Conservation (phyloP, 2,797 vertebrate species). For the Oceanodroma leucorhoa region DNA sequence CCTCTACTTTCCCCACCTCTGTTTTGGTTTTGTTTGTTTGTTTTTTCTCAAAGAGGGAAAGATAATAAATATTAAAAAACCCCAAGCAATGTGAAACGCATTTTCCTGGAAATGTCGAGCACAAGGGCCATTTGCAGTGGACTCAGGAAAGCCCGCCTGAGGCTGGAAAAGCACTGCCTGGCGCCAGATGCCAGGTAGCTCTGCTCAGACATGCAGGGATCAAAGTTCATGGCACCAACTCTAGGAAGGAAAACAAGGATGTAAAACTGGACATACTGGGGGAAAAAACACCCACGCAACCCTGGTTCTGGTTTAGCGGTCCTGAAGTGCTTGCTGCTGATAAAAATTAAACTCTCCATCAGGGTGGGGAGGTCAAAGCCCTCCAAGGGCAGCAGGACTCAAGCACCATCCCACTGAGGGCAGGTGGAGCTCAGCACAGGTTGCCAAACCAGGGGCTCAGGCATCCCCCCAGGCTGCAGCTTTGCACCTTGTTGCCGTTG, state of each 20-base stretch:
- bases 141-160: background rate
- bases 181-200: background rate
- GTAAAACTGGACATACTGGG: rapidly evolving
- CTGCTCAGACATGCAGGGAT: background rate
- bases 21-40: background rate
- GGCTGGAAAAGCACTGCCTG: background rate
- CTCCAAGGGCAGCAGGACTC: rapidly evolving
- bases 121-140: background rate
- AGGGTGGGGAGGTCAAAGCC: background rate
- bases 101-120: background rate
- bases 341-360: background rate
- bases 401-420: rapidly evolving
- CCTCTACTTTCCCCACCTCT: background rate
- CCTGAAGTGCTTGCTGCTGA: background rate
- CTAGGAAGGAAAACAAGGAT: background rate
- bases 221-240: background rate
- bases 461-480: rapidly evolving
- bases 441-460: rapidly evolving
- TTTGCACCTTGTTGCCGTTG: slow-evolving; percentile 89
- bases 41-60: background rate
- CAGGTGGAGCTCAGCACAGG: background rate
- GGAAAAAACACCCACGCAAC: background rate
- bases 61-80: background rate
- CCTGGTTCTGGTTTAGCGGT: background rate
- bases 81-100: rapidly evolving